A percentile compares a stretch with the other conserved stretches of the same genome.
Conservation (phyloP, 1,140 invertebrate genomes). For the Anadara kagoshimensis region DNA sequence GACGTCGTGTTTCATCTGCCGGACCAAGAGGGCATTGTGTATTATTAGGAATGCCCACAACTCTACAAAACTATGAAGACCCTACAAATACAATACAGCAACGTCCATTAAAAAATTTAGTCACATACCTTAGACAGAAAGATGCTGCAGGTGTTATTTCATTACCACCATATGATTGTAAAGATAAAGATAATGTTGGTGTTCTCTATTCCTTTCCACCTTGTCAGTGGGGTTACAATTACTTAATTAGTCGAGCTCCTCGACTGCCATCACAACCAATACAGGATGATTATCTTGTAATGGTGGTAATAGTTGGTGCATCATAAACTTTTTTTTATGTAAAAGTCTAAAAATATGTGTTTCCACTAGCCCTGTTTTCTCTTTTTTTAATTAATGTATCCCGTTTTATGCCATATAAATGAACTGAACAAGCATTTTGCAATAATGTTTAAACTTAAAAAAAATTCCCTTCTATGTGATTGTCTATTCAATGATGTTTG, state of each 20-base stretch:
- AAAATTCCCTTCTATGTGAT: no score
- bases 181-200: slow-evolving; percentile 77
- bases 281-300: slow-evolving; percentile 92
- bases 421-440: no score
- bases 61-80: slow-evolving; percentile 72
- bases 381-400: no score
- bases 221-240: slow-evolving; percentile 90
- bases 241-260: slow-evolving; percentile 90
- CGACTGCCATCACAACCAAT: slow-evolving; percentile 87
- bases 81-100: slow-evolving; percentile 82
- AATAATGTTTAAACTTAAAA: no score
- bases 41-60: slow-evolving; percentile 90
- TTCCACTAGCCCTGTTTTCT: no score
- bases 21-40: slow-evolving; percentile 87
- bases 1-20: slow-evolving; percentile 90
- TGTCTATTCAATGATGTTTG: no score
- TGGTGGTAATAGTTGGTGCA: slow-evolving; percentile 89
- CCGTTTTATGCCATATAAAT: no score
- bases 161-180: slow-evolving; percentile 87
- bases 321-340: no score
- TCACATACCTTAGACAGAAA: slow-evolving; percentile 97
- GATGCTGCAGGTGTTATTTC: slow-evolving; percentile 98
- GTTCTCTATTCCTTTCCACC: slow-evolving; percentile 96
- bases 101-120: slow-evolving; percentile 92
- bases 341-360: no score